Base-by-base conservation (phyloP, 2,888 invertebrate genomes). In the Spatulosminthurus flaviceps region DNA sequence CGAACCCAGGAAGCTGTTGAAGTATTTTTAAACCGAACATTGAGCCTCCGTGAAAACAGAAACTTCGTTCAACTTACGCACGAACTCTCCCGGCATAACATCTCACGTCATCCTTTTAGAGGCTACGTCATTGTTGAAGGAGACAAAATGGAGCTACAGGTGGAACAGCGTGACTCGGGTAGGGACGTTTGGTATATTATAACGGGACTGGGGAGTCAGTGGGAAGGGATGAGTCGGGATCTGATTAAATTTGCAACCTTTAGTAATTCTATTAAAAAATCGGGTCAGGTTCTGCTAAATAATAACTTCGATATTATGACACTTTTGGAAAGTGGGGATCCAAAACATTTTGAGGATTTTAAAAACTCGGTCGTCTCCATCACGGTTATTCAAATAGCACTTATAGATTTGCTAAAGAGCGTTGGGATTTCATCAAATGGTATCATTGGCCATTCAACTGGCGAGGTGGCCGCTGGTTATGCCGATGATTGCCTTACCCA, bases 151-250 rank as follows among this genome's bases (percentile, higher is more conserved):
- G 26, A 64, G 1, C 5, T n/a, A 19, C 5, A 13, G 1, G 34
- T 34, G 9, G 34, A 34, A 9, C 34, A 34, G 9, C 34, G 34
- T 7, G 34, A 24, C 19, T 16, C 11, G 2, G 29, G 19, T 90
- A 11, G 92, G 92, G 67, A 90, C 91, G 81, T 97, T 78, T 98
- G 97, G 95, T 98, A 92, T 88, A 91, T 98, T 82, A 98, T 96
- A 89, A 93, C 96, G 69, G 98, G 98, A 80, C 98, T 98, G 98
- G 98, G 98, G 19, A 93, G 95, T 66, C 98, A 98, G 89, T 98
- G 97, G 97, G 91, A 94, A 69, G 96, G 95, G 86, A 98, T 98
- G 97, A 97, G 93, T 16, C 92, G 92, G 87, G 91, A 93, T 79
- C 90, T 98, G 83, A 92, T 97, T 92, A 88, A 90, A 81, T 89